Evolutionary conservation across 1,140 invertebrate species (phyloP).

Genomic region (Neocloeon triangulifer): DNA sequence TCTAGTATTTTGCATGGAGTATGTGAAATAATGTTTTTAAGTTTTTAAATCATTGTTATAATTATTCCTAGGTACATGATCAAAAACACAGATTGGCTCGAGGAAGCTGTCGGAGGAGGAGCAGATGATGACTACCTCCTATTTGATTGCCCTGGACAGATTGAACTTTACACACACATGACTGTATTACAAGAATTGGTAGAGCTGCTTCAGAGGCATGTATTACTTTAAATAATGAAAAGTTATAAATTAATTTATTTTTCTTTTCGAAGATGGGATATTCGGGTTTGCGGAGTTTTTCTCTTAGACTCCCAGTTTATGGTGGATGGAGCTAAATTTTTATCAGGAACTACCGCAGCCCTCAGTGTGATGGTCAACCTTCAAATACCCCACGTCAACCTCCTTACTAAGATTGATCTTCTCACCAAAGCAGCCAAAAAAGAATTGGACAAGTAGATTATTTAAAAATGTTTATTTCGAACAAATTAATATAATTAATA

Average conservation of each 20-base stretch:
- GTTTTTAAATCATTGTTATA: neutral
- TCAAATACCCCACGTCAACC: conserved; percentile 82
- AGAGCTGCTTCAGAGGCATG: conserved; percentile 50
- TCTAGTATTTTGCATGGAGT: conserved; percentile 92
- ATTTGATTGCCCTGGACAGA: conserved; percentile 98
- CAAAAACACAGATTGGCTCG: conserved; percentile 78
- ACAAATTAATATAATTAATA: no score
- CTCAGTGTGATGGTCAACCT: conserved; percentile 92
- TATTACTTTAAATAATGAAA: no score
- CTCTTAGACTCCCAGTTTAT: conserved; percentile 93
- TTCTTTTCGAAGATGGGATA: conserved; percentile 78
- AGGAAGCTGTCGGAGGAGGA: conserved; percentile 55
- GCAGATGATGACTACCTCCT: conserved; percentile 88
- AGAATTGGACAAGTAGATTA: conserved; percentile 42
- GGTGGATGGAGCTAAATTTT: conserved; percentile 85
- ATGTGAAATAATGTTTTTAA: conserved; percentile 17
- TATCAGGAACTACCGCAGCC: conserved; percentile 83
- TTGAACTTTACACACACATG: conserved; percentile 94
- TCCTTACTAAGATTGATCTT: conserved; percentile 90
- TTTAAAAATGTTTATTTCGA: no score
- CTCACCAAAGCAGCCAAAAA: conserved; percentile 59
- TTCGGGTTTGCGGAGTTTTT: conserved; percentile 78
- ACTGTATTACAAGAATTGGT: conserved; percentile 69
- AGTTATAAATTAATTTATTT: no score
- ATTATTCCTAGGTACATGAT: conserved; percentile 46